Base-by-base conservation (phyloP, 1,140 invertebrate species). In the Pachypsylla venusta region DNA sequence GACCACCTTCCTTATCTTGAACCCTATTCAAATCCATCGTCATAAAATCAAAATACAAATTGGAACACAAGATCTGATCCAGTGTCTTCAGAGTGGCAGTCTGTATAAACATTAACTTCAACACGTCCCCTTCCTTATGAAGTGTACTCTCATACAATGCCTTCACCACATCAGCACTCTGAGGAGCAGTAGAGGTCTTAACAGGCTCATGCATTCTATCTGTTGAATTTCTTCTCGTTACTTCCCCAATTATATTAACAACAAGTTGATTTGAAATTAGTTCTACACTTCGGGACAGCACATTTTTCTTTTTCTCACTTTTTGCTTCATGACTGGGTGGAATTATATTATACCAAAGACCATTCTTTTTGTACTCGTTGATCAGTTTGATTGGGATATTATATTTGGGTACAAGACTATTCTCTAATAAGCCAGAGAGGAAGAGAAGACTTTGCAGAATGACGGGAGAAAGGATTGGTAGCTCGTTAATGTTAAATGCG, bases 21-120 rank as follows among this genome's bases (percentile, higher is more conserved):
- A n/a, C n/a, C n/a, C n/a, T n/a, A n/a, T n/a, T n/a, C n/a, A n/a
- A n/a, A n/a, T n/a, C n/a, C n/a, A n/a, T n/a, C n/a, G n/a, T n/a
- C n/a, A n/a, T n/a, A n/a, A n/a, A n/a, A n/a, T n/a, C n/a, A n/a
- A n/a, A n/a, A 69, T 74, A 80, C 56, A 72, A 70, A 55, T 71
- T 73, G 56, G 74, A 76, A 58, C 71, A 72, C 13, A 80, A 63
- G 2, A 81, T 68, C 19, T 70, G 67, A 55, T 71, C 67, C 14
- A 83, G 63, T 4, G 75, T 68, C 67, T 81, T 81, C 59, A 83
- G 66, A 25, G 80, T 76, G 25, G 76, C 71, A 59, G 79, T 73
- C 63, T 82, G 79, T 28, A 82, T 64, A 62, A 73, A 74, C 1
- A 73, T 69, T 27, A 78, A 64, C 62, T 73, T 71, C 12, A 79